Evolutionary conservation across 2,113 vertebrate species (phyloP), one percentile per base, ranked within the genome.

Genomic region (Artemisiospiza belli): DNA sequence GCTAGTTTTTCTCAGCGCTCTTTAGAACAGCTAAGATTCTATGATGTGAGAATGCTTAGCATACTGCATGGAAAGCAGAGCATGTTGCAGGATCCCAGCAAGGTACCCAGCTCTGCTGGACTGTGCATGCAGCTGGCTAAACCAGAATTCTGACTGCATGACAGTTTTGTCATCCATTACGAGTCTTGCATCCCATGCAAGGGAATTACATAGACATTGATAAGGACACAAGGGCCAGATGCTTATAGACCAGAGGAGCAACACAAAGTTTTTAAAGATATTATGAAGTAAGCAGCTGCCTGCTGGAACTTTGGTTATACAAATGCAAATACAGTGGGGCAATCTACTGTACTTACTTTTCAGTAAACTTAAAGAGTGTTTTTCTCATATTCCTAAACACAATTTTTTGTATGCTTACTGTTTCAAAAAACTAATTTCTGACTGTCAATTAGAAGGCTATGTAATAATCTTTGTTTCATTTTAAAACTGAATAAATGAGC

Each of bases 401-500:
- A 0, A 10, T 62, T 49, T 92, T 94, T 91, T 87, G 67, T 96
- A 89, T 62, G 63, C 84, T 90, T 92, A 72, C 28, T 84, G 22
- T 77, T 91, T 90, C 46, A 86, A 83, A 88, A 59, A 63, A 87
- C 43, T 69, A 3, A 62, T 89, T 91, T 94, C 74, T 90, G 75
- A 84, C 37, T 90, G 87, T 95, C 82, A 90, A 49, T 81, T 93
- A 88, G 72, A 91, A 94, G 72, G 59, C 76, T 92, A 68, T 90
- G 94, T 96, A 92, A 77, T 79, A n/a, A n/a, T 41, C 83, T 88
- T 81, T 79, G 76, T 93, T 97, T 86, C 20, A 41, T 89, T 90
- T 83, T 47, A 95, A 88, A 87, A 88, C 52, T 63, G 67, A 95
- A 96, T 96, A 95, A 96, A 95, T 4, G 84, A 96, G 95, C 94